Conservation (phyloP, 2,888 invertebrate genomes). For the Callyntrura sp. region DNA sequence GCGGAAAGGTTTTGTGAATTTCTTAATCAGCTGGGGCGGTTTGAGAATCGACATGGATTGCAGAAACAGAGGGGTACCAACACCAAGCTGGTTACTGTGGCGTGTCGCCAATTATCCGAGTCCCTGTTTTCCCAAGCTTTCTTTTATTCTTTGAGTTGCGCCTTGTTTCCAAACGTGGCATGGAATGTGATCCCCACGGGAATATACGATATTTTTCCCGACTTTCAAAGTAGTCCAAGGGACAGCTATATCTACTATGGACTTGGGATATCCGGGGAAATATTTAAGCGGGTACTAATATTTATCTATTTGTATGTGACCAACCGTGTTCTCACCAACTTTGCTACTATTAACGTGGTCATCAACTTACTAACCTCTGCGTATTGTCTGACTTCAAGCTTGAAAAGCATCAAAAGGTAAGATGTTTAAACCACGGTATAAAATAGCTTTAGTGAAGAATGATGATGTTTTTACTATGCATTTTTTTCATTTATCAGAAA, state of each 20-base stretch:
- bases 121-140: background rate
- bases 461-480: too few species aligned
- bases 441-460: too few species aligned
- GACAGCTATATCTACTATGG: background rate
- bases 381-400: background rate
- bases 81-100: too few species aligned
- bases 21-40: conserved; percentile 1
- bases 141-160: conserved; percentile 20
- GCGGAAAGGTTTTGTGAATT: conserved; percentile 21
- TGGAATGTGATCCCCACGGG: conserved; percentile 39
- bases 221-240: too few species aligned
- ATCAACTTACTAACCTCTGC: conserved; percentile 7
- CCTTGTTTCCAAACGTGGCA: conserved; percentile 8
- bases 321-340: background rate
- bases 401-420: background rate
- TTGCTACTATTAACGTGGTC: conserved; percentile 22
- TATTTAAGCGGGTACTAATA: background rate
- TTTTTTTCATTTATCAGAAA: too few species aligned
- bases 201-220: background rate
- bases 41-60: conserved; percentile 17
- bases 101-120: background rate
- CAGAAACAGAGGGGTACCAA: too few species aligned
- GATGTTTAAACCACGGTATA: background rate
- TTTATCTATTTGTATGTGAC: conserved; percentile 14
- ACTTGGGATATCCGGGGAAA: background rate